Percentiles rank a stretch among this genome's conserved stretches.
Evolutionary conservation across 1,140 invertebrate genomes (phyloP).

Genomic region (Diorhabda elongata): DNA sequence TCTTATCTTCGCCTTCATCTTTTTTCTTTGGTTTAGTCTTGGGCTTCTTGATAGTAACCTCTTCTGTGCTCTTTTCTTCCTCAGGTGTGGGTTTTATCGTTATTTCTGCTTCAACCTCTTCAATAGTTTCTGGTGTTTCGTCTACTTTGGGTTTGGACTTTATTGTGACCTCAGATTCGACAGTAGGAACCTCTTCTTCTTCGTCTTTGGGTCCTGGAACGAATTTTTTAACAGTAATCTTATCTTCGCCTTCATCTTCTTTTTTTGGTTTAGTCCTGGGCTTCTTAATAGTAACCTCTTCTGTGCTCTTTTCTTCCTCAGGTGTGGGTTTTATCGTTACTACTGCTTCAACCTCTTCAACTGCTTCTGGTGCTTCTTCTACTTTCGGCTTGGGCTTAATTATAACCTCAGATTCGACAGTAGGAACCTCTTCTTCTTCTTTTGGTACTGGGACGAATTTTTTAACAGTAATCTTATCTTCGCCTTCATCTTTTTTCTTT

Average conservation of each 20-base stretch:
- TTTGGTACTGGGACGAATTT: conserved; percentile 50
- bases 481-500: conserved; percentile 26
- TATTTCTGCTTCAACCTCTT: conserved; percentile 37
- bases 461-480: conserved; percentile 40
- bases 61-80: conserved; percentile 23
- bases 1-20: conserved; percentile 23
- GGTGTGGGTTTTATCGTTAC: background rate
- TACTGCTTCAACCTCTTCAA: conserved; percentile 13
- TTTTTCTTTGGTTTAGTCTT: conserved; percentile 21
- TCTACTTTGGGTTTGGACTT: conserved; percentile 22
- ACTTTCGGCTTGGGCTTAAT: conserved; percentile 10
- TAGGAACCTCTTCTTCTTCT: conserved; percentile 12
- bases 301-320: conserved; percentile 23
- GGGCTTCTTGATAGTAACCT: conserved; percentile 20
- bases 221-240: conserved; percentile 59
- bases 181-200: conserved; percentile 42
- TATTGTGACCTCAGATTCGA: conserved; percentile 15
- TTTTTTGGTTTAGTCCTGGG: conserved; percentile 11
- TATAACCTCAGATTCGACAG: conserved; percentile 27
- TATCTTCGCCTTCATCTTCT: conserved; percentile 27
- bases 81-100: conserved; percentile 49
- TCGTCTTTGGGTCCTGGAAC: conserved; percentile 33
- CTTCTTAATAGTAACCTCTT: conserved; percentile 28
- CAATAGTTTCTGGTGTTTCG: conserved; percentile 13
- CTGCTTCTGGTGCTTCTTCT: conserved; percentile 15